Evolutionary conservation across 2,113 vertebrate species (phyloP), one percentile per base, ranked within the genome.

Genomic region (Pteropus alecto): DNA sequence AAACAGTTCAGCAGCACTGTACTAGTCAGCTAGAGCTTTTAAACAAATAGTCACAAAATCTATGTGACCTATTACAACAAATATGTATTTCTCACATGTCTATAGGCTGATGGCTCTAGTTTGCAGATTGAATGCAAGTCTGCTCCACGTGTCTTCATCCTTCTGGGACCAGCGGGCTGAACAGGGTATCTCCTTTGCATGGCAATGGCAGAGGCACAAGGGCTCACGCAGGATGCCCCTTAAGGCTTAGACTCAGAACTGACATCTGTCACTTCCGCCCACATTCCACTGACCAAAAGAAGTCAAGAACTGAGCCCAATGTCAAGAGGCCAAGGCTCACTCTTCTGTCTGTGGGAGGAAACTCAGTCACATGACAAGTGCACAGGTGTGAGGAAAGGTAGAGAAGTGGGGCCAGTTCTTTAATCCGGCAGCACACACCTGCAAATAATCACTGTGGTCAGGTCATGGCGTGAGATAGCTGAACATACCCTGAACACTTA

Each of bases 381-480:
- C 48, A 3, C 0, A 1, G 30, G 35, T 0, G 6, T 5, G 7
- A 30, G 68, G 61, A 19, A 33, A 33, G n/a, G 10, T 1, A 11
- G 46, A 28, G 41, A 54, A 24, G 3, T 0, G 3, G 54, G 5
- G 18, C 7, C 58, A 26, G 22, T 46, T n/a, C 35, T 6, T 12
- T 38, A 22, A 48, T 6, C 14, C 11, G 26, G 28, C 54, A 24
- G 1, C 26, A 3, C 56, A 12, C 6, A 35, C 3, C 30, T 71
- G 18, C 38, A 24, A n/a, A 10, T 5, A 35, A 5, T 56, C 6
- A 0, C 83, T 46, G 33, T 21, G n/a, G 13, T 19, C 33, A 41
- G 68, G 11, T 38, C 51, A 41, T 2, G 21, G 18, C 11, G 2
- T 9, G 9, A 12, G 54, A 43, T 26, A 14, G 15, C 15, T 12